Evolutionary conservation across 1,140 invertebrate species (phyloP).

Genomic region (Nixonia krombeini): DNA sequence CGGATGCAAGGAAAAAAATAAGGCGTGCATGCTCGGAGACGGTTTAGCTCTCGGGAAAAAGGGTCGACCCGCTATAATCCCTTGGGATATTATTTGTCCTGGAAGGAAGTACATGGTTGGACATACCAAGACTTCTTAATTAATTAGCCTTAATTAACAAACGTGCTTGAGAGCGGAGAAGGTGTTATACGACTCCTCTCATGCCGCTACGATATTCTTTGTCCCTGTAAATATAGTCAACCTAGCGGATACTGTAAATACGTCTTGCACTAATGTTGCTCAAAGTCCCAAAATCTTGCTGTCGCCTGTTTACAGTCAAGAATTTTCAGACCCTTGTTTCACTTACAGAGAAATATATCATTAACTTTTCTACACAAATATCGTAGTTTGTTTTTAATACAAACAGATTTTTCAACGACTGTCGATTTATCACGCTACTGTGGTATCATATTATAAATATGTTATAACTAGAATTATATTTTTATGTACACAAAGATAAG

Average conservation of each 20-base stretch:
- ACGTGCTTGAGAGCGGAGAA: conserved; percentile 58
- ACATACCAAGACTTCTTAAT: conserved; percentile 60
- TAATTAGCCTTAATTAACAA: conserved; percentile 69
- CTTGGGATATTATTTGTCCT: conserved; percentile 33
- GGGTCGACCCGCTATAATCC: conserved; percentile 45
- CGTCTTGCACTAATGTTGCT: neutral
- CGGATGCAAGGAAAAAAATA: too few species aligned
- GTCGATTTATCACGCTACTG: too few species aligned
- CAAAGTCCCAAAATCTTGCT: neutral
- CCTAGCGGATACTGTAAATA: conserved; percentile 15
- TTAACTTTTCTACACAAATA: too few species aligned
- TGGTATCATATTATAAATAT: too few species aligned
- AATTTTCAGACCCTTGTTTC: too few species aligned
- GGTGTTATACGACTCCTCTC: conserved; percentile 43
- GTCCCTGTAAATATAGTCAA: conserved; percentile 7
- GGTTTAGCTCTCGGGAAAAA: conserved; percentile 20
- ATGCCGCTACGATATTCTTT: conserved; percentile 13
- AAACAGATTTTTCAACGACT: too few species aligned
- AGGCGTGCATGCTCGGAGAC: conserved; percentile 24
- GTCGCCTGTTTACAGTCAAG: too few species aligned
- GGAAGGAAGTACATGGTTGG: conserved; percentile 45
- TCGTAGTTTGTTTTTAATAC: too few species aligned
- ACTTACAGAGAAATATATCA: too few species aligned
- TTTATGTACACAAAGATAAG: too few species aligned
- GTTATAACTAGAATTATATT: too few species aligned